Evolutionary conservation across 2,888 invertebrate genomes (phyloP).

Genomic region (Noctua janthe): DNA sequence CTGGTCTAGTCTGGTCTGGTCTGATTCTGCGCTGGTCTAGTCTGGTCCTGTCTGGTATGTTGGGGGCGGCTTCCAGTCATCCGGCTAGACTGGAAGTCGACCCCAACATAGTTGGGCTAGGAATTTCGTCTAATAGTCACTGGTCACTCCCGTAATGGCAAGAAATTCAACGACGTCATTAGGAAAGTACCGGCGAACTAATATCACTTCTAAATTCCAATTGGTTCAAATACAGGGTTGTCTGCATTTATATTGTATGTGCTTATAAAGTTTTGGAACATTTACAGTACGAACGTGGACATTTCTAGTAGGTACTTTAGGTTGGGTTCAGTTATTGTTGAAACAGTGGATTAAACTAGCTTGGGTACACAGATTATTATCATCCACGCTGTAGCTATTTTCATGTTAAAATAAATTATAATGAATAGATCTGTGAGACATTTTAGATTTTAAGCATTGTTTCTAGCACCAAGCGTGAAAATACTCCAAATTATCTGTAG

Average conservation of each 20-base stretch:
- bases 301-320: neutral
- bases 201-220: slow-evolving; percentile 41
- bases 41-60: no score
- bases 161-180: slow-evolving; percentile 1
- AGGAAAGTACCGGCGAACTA: slow-evolving; percentile 5
- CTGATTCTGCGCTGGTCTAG: no score
- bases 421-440: neutral
- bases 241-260: neutral
- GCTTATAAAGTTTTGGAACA: neutral
- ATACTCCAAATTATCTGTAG: neutral
- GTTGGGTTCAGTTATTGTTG: neutral
- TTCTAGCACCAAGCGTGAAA: neutral
- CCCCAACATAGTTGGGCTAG: neutral
- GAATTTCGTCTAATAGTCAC: no score
- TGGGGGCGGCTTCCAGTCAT: neutral
- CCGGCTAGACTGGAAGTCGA: neutral
- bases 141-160: neutral
- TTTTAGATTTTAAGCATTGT: neutral
- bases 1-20: no score
- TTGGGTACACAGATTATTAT: neutral
- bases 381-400: neutral
- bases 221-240: slow-evolving; percentile 5
- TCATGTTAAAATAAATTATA: neutral
- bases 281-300: neutral
- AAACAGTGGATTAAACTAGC: neutral